Evolutionary conservation across 1,140 invertebrate genomes (phyloP).

Genomic region (Ceratina japonica): DNA sequence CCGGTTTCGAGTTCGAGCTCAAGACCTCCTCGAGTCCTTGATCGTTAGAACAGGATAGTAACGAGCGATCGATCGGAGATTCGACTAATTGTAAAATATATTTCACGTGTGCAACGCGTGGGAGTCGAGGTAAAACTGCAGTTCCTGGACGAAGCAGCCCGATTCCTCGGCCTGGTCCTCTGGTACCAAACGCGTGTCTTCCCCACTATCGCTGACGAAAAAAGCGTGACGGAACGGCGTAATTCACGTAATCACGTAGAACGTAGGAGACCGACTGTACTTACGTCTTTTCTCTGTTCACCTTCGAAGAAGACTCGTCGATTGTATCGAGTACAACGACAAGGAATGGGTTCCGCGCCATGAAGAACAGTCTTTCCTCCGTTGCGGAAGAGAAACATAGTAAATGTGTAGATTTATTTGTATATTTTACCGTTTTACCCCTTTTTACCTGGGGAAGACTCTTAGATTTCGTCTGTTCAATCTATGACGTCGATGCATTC

Average conservation of each 20-base stretch:
- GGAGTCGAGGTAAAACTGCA: constrained; percentile 13
- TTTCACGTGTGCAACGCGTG: neutral
- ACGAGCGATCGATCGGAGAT: neutral
- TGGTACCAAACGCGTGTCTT: constrained; percentile 4
- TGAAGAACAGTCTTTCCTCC: too few relatives aligned
- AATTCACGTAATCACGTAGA: neutral
- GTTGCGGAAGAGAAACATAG: too few relatives aligned
- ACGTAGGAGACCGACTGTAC: neutral
- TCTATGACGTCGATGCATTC: too few relatives aligned
- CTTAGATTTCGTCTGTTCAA: too few relatives aligned
- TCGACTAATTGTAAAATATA: neutral
- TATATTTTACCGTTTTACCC: too few relatives aligned
- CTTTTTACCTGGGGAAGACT: too few relatives aligned
- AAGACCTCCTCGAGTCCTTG: neutral
- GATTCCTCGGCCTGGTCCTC: constrained; percentile 21
- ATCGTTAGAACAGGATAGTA: neutral
- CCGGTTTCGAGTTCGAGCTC: neutral
- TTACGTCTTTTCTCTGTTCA: neutral
- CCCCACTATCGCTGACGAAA: constrained; percentile 43
- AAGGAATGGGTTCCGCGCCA: too few relatives aligned
- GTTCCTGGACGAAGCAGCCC: constrained; percentile 13
- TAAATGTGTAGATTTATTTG: too few relatives aligned
- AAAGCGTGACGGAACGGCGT: neutral
- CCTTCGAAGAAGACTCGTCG: too few relatives aligned
- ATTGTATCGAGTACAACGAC: too few relatives aligned